Base-by-base conservation (phyloP, 2,797 vertebrate species). In the Aythya fuligula region DNA sequence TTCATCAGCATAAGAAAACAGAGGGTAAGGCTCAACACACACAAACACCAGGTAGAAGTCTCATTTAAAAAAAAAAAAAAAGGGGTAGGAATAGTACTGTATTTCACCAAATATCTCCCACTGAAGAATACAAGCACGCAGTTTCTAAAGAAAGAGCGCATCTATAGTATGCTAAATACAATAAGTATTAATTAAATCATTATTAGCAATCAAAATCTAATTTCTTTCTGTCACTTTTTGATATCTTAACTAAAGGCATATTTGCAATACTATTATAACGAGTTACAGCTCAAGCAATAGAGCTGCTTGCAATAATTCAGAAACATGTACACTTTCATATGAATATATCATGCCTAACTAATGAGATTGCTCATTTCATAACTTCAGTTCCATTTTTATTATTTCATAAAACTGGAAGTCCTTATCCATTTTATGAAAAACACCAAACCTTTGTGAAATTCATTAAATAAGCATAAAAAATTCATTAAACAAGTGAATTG, bases 391-490 rank as follows among this genome's bases (percentile, higher is more conserved):
- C 99, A 99, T 99, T 98, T 98, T 98, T 99, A 99, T 98, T 99
- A 99, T 99, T 99, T 99, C 98, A 99, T 99, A 98, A 98, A 98
- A 98, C 97, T 98, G 95, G 97, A 98, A 98, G 98, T 98, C 98
- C 98, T 98, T 98, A 98, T 98, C 98, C 98, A 98, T 99, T 98
- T 99, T 99, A 99, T 99, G 98, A 99, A 99, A 99, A 98, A 98
- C 98, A 99, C 98, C 98, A 98, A 99, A 99, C 98, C 99, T 99
- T 99, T 99, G 99, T 98, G 98, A 99, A 99, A 99, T 99, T 99
- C 99, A 99, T 99, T 99, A 99, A 99, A 99, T 99, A 99, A 99
- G 99, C 98, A 99, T 99, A 99, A 99, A 99, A 99, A 99, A 99
- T 99, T 99, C 99, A 99, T 99, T 99, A 99, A 99, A 99, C 98